These are phyloP conservation scores for Patella ulyssiponensis DNA, from an alignment of 2,888 invertebrate genomes.

Conservation along the genomic window DNA sequence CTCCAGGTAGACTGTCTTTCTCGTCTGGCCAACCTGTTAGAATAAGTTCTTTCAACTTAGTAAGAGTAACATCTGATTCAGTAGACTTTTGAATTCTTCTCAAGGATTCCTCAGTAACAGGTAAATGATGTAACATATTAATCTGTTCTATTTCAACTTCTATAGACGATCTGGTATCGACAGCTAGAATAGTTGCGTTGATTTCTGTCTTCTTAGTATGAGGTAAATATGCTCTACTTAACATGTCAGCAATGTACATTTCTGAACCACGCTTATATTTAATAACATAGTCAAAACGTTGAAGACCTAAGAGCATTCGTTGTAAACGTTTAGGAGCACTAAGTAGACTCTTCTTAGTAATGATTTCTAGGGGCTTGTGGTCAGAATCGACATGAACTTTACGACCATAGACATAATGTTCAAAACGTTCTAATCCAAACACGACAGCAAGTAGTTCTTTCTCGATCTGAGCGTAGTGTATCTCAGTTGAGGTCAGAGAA, in stretches of 20 bases:
- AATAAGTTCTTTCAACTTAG: too few relatives aligned
- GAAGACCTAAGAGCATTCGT: constrained; percentile 43
- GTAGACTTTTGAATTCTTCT: too few relatives aligned
- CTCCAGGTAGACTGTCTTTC: too few relatives aligned
- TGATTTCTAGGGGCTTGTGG: constrained; percentile 43
- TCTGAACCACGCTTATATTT: constrained; percentile 36
- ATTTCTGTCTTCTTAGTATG: too few relatives aligned
- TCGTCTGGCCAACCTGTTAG: too few relatives aligned
- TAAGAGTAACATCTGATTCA: too few relatives aligned
- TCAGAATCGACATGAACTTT: constrained; percentile 34
- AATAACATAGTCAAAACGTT: constrained; percentile 35
- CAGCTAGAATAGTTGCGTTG: too few relatives aligned
- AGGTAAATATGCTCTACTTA: constrained; percentile 31
- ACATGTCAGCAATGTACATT: constrained; percentile 36
- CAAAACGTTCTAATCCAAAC: constrained; percentile 38
- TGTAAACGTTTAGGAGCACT: constrained; percentile 41
- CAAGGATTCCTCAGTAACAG: too few relatives aligned
- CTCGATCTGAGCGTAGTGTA: constrained; percentile 46
- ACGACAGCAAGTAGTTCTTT: constrained; percentile 44
- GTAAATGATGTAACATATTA: too few relatives aligned
- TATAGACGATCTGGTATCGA: too few relatives aligned
- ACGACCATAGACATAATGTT: constrained; percentile 40
- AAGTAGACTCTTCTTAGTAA: constrained; percentile 38
- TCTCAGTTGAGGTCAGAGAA: constrained; percentile 38
- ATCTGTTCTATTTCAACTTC: too few relatives aligned